Base-by-base conservation (phyloP, 2,888 invertebrate genomes). In the Drosophila trichaetosa region DNA sequence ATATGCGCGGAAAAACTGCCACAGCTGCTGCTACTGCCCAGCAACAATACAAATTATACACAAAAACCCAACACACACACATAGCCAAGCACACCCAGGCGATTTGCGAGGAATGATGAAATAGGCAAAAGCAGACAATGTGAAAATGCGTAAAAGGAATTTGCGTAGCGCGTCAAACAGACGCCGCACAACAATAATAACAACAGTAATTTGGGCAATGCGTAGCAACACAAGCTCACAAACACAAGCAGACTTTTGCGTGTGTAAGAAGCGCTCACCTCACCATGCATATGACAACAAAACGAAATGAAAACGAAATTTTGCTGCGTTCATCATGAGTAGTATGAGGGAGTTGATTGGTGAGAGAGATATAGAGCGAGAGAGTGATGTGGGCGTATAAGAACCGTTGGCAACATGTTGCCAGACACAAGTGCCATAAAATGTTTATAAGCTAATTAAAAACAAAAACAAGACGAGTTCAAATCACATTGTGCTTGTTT, bases 161-260 rank as follows among this genome's bases (percentile, higher is more conserved):
- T 81, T 83, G 82, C 88, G 82, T 82, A 76, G 68, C 76, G 84
- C 89, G 84, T 87, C 89, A 84, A 89, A 69, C 72, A 82, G 87
- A 81, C 84, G 87, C 73, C 84, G 58, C 63, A 57, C 46, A 62
- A 46, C 59, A 49, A 34, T 29, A 71, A 63, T 18, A 46, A 46
- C 46, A 58, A 42, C n/a, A 49, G 56, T 38, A 40, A 38, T 51
- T 49, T 33, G 24, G 34, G 34, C 31, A 61, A 27, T 52, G 61
- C 64, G 61, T 64, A 71, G 38, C 46, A 13, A 54, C 49, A 60
- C 46, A 54, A 38, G 69, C 24, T 46, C 29, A 36, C 48, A 49
- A 29, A 60, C 10, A 36, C 27, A 60, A 33, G 21, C 24, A 34
- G 10, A 51, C 7, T n/a, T 29, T 33, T 33, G 34, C 18, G n/a